These are phyloP conservation scores for Darevskia mixta DNA, from an alignment of 2,797 vertebrate genomes.

Conservation along the genomic window DNA sequence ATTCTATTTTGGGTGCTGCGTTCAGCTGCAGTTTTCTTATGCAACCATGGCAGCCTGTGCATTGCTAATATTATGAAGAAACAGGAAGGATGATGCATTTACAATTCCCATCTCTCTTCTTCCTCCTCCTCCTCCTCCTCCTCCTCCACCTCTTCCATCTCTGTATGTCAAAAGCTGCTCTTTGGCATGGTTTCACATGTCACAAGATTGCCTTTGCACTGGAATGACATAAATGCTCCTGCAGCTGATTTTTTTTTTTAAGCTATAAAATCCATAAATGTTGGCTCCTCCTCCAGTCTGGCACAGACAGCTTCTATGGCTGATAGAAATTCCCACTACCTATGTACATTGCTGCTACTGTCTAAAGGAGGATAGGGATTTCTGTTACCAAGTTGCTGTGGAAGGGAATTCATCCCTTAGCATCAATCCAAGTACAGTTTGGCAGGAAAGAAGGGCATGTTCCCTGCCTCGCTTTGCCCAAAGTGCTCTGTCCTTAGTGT, in stretches of 20 bases:
- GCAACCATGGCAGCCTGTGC: slow-evolving; percentile 5
- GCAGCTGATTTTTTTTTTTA: too few relatives aligned
- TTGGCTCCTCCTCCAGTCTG: not conserved
- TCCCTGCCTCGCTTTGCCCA: not conserved
- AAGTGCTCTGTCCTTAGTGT: not conserved
- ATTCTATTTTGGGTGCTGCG: slow-evolving; percentile 3
- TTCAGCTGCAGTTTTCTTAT: slow-evolving; percentile 9
- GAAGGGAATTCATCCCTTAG: not conserved
- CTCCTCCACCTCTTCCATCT: too few relatives aligned
- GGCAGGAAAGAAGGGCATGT: not conserved
- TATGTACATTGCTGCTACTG: not conserved
- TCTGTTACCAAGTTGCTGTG: too few relatives aligned
- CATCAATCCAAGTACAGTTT: not conserved
- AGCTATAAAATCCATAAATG: not conserved
- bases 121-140: not conserved
- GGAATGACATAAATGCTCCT: not conserved
- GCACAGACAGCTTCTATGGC: not conserved
- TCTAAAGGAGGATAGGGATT: not conserved
- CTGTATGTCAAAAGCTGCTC: not conserved
- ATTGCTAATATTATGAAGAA: not conserved
- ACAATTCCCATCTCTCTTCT: not conserved
- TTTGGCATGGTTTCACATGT: not conserved
- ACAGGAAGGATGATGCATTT: not conserved
- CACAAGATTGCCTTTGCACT: not conserved
- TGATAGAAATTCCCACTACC: not conserved